Evolutionary conservation across 1,140 invertebrate genomes (phyloP).

Genomic region (Drosophila littoralis): DNA sequence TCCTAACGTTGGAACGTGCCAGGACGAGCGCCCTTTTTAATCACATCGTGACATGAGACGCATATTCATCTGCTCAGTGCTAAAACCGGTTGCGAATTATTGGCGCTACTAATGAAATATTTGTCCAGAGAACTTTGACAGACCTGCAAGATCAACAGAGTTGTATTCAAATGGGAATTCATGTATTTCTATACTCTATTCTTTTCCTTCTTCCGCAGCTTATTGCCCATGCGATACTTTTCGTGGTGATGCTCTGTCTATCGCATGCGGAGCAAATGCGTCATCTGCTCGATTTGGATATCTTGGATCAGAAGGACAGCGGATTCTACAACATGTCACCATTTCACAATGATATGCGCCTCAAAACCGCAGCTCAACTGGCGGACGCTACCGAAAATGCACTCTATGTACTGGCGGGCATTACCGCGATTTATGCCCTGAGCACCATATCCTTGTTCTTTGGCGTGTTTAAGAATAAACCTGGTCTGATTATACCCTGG

Average conservation of each 20-base stretch:
- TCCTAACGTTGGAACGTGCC: slow-evolving; percentile 30
- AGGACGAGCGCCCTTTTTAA: slow-evolving; percentile 80
- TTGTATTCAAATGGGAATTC: not conserved
- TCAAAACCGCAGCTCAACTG: slow-evolving; percentile 72
- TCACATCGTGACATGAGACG: fast-evolving
- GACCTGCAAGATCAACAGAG: not conserved
- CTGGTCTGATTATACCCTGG: slow-evolving; percentile 76
- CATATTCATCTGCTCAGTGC: not conserved
- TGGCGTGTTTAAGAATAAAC: slow-evolving; percentile 76
- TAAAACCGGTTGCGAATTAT: slow-evolving; percentile 64
- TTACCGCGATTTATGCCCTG: slow-evolving; percentile 68
- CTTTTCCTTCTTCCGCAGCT: slow-evolving; percentile 45
- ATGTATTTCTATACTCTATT: not conserved
- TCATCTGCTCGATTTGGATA: slow-evolving; percentile 71
- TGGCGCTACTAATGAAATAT: not conserved
- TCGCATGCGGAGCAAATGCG: slow-evolving; percentile 82
- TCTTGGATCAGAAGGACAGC: slow-evolving; percentile 79
- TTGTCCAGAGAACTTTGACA: not conserved
- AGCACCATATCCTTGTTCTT: slow-evolving; percentile 70
- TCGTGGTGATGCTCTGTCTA: slow-evolving; percentile 73
- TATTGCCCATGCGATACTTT: slow-evolving; percentile 74
- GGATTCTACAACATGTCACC: slow-evolving; percentile 77
- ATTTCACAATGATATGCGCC: slow-evolving; percentile 72
- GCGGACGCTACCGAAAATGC: slow-evolving; percentile 73
- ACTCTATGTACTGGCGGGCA: slow-evolving; percentile 62